Evolutionary conservation across 2,113 vertebrate genomes (phyloP).

Genomic region (Eulacestoma nigropectus): DNA sequence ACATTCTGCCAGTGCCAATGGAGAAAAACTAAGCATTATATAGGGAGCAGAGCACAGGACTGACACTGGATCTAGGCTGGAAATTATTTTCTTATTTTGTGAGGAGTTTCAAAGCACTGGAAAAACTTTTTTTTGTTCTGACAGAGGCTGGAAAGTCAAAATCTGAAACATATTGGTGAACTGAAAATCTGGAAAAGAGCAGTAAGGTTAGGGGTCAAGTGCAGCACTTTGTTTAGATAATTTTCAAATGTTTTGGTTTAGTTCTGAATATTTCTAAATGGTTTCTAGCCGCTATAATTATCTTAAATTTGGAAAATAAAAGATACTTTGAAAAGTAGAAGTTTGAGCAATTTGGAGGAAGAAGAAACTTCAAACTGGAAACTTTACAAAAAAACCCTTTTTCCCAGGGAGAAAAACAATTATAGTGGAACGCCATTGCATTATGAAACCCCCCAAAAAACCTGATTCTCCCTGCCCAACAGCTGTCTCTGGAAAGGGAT

Average conservation of each 20-base stretch:
- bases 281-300: not conserved
- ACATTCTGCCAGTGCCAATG: not conserved
- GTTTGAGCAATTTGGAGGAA: not conserved
- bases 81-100: not conserved
- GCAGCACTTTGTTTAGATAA: conserved; percentile 12
- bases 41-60: not conserved
- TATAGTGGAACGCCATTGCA: not conserved
- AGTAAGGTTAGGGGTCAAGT: not conserved
- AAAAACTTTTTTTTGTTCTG: not conserved
- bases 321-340: not conserved
- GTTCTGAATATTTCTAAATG: not conserved
- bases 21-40: not conserved
- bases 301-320: conserved; percentile 25
- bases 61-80: not conserved
- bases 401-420: not conserved
- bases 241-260: not conserved
- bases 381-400: not conserved
- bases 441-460: not conserved
- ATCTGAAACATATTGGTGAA: not conserved
- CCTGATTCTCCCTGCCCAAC: not conserved
- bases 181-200: conserved; percentile 5
- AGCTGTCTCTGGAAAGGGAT: not conserved
- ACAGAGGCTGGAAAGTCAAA: not conserved
- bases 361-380: not conserved
- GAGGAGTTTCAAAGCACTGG: not conserved